Evolutionary conservation across 2,888 invertebrate species (phyloP).

Genomic region (Pseudococcus jackbeardsleyi): DNA sequence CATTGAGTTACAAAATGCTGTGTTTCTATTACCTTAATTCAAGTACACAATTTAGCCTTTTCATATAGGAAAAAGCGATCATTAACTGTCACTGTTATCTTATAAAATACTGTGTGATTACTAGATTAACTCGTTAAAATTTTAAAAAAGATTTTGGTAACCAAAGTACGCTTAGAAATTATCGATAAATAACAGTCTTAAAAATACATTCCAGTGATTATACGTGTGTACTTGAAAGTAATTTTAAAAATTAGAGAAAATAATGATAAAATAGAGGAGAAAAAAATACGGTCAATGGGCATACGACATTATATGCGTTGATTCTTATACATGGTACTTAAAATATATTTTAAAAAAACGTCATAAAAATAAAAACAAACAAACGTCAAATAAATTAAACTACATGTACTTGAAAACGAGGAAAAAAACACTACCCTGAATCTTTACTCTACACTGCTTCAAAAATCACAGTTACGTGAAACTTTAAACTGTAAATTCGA

Average conservation of each 20-base stretch:
- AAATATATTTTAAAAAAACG: neutral
- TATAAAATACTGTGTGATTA: neutral
- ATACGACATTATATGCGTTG: neutral
- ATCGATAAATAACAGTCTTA: conserved; percentile 18
- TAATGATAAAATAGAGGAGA: neutral
- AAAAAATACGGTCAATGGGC: neutral
- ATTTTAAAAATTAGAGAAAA: too few relatives aligned
- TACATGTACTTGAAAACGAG: neutral
- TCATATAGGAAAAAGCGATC: neutral
- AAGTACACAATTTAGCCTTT: neutral
- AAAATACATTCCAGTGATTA: conserved; percentile 21
- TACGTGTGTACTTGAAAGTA: neutral
- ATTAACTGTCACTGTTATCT: too few relatives aligned
- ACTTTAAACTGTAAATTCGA: neutral
- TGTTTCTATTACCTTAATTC: neutral
- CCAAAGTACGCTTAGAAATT: neutral
- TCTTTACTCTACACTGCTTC: conserved; percentile 43
- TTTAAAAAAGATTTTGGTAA: conserved; percentile 1
- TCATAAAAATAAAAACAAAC: neutral
- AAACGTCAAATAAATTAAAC: neutral
- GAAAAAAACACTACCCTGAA: conserved; percentile 32
- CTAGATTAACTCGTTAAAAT: too few relatives aligned
- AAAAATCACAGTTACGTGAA: conserved; percentile 48
- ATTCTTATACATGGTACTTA: neutral
- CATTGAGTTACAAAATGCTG: neutral